Evolutionary conservation across 2,113 vertebrate species (phyloP).

Genomic region (Collichthys lucidus): DNA sequence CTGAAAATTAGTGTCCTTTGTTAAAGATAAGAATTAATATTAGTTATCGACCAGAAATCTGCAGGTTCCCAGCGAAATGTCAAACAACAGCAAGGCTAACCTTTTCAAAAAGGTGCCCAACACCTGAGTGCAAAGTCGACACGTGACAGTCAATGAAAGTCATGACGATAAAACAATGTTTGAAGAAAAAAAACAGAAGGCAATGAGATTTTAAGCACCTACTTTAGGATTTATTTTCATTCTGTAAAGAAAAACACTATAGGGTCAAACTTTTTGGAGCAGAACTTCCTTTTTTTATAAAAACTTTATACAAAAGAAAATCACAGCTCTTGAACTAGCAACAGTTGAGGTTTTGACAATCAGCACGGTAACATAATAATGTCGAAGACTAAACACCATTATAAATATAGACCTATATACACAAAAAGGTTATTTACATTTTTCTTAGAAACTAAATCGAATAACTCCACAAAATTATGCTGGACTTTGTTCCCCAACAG

Average conservation of each 20-base stretch:
- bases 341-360: constrained; percentile 42
- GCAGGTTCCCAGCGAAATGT: too few relatives aligned
- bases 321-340: constrained; percentile 50
- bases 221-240: neutral
- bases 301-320: constrained; percentile 63
- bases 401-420: constrained; percentile 54
- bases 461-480: constrained; percentile 8
- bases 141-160: too few relatives aligned
- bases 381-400: constrained; percentile 49
- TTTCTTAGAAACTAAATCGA: constrained; percentile 25
- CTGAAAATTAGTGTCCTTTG: too few relatives aligned
- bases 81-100: too few relatives aligned
- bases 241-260: neutral
- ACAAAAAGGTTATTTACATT: constrained; percentile 49
- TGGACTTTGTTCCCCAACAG: constrained; percentile 1
- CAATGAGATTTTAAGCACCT: neutral
- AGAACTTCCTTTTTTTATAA: constrained; percentile 51
- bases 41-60: too few relatives aligned
- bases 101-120: too few relatives aligned
- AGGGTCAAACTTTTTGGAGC: constrained; percentile 10
- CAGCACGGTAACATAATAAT: constrained; percentile 43
- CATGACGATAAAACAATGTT: too few relatives aligned
- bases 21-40: too few relatives aligned
- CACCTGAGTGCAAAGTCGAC: too few relatives aligned
- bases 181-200: too few relatives aligned